A percentile compares a stretch with the other conserved stretches of the same genome.
Conservation (phyloP, 2,888 invertebrate species). For the Fragum whitleyi region DNA sequence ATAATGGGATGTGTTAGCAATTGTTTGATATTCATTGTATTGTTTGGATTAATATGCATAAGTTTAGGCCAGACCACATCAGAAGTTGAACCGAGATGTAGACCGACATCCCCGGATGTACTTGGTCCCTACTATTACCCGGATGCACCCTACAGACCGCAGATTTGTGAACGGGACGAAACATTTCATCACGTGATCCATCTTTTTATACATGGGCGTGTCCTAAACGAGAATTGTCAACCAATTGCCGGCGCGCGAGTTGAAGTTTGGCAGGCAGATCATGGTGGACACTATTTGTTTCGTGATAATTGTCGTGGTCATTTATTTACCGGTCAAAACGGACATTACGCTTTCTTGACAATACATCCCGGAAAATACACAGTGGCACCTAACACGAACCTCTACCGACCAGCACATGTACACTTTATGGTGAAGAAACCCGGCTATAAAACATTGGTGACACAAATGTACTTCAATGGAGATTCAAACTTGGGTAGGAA, state of each 20-base stretch:
- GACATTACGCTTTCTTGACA: constrained; percentile 59
- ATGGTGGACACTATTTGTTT: constrained; percentile 57
- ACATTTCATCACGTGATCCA: constrained; percentile 32
- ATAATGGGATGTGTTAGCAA: not conserved
- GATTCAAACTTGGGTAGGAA: constrained; percentile 59
- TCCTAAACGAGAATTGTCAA: constrained; percentile 54
- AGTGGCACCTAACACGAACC: constrained; percentile 35
- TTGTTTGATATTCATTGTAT: not conserved
- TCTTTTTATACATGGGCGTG: constrained; percentile 58
- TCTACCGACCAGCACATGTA: constrained; percentile 61
- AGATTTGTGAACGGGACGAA: constrained; percentile 51
- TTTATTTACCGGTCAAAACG: constrained; percentile 47
- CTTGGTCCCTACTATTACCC: constrained; percentile 66
- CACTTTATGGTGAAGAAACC: constrained; percentile 55
- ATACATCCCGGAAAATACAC: constrained; percentile 63
- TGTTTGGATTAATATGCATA: not conserved
- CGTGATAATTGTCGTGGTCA: constrained; percentile 55
- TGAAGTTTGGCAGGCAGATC: constrained; percentile 66
- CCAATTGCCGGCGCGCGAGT: constrained; percentile 47
- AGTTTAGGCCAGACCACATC: not conserved
- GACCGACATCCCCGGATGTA: constrained; percentile 61
- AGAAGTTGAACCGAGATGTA: constrained; percentile 25
- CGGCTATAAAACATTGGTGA: constrained; percentile 55
- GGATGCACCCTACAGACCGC: constrained; percentile 47
- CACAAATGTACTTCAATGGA: constrained; percentile 66